A percentile compares a stretch with the other conserved stretches of the same genome.
phyloP scores from a whole-genome alignment of 2,888 invertebrate genomes.

The Heliconius ismenius region DNA sequence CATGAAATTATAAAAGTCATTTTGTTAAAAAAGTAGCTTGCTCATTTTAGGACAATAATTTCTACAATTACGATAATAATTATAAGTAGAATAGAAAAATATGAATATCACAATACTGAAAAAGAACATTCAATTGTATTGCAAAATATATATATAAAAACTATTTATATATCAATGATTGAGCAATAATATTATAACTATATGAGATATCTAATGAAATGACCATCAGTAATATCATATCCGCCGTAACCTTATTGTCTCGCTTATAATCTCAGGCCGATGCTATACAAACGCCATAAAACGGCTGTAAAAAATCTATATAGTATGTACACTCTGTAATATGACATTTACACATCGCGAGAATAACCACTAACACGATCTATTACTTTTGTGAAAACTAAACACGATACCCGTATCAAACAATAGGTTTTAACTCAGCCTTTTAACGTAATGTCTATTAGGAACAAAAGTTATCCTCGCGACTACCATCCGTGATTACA shows the following conservation, averaged over 20 bases:
- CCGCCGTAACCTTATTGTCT: conserved; percentile 61
- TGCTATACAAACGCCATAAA: conserved; percentile 59
- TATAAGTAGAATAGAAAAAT: neutral
- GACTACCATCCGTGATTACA: conserved; percentile 46
- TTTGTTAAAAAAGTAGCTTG: neutral
- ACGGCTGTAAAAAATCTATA: conserved; percentile 56
- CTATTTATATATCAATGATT: neutral
- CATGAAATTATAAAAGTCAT: neutral
- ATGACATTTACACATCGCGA: conserved; percentile 51
- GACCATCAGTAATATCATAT: neutral
- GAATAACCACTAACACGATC: conserved; percentile 61
- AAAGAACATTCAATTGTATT: neutral
- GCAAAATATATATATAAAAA: neutral
- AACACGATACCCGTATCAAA: conserved; percentile 69
- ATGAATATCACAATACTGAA: neutral
- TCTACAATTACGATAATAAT: too few relatives aligned
- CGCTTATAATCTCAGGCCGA: conserved; percentile 60
- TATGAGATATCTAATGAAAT: neutral
- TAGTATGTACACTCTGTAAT: conserved; percentile 45
- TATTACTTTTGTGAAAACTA: conserved; percentile 51
- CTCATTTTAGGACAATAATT: too few relatives aligned
- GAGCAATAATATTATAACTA: conserved; percentile 4
- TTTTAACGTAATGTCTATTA: conserved; percentile 78
- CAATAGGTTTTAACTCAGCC: conserved; percentile 67
- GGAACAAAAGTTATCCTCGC: conserved; percentile 74